Conservation (phyloP, 2,797 vertebrate genomes). For the Iguana delicatissima region DNA sequence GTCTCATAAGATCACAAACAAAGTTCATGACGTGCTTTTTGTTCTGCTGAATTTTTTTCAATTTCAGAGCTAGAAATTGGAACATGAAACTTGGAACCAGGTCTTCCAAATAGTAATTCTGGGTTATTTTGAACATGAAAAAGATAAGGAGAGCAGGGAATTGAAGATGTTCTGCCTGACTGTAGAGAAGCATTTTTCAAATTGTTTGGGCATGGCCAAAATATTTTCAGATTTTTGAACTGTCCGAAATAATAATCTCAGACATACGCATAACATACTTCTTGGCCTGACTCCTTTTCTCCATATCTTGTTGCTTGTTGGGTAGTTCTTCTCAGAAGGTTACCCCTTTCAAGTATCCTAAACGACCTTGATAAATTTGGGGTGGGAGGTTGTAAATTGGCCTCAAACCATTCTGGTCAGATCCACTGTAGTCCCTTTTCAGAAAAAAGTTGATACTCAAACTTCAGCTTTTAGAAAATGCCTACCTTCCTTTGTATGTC, state of each 20-base stretch:
- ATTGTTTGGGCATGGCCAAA: background rate
- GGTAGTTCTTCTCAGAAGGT: background rate
- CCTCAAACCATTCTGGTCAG: background rate
- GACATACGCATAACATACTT: background rate
- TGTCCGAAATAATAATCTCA: conserved; percentile 62
- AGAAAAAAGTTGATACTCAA: background rate
- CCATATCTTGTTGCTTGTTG: background rate
- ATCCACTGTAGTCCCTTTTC: background rate
- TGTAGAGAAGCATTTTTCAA: background rate
- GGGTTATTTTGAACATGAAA: background rate
- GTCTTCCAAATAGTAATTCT: too few relatives aligned
- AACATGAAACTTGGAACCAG: background rate
- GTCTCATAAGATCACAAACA: too few relatives aligned
- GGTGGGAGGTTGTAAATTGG: too few relatives aligned
- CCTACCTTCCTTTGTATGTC: background rate
- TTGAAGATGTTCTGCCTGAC: too few relatives aligned
- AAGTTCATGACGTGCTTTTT: background rate
- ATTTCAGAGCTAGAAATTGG: background rate
- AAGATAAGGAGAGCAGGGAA: background rate
- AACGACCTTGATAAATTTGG: background rate
- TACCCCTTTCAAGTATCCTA: background rate
- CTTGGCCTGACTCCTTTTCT: background rate
- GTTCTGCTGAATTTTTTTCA: background rate
- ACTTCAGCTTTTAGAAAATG: background rate
- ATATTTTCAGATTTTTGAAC: conserved; percentile 60